Conservation (phyloP, 2,888 invertebrate species). For the Eupithecia centaureata region DNA sequence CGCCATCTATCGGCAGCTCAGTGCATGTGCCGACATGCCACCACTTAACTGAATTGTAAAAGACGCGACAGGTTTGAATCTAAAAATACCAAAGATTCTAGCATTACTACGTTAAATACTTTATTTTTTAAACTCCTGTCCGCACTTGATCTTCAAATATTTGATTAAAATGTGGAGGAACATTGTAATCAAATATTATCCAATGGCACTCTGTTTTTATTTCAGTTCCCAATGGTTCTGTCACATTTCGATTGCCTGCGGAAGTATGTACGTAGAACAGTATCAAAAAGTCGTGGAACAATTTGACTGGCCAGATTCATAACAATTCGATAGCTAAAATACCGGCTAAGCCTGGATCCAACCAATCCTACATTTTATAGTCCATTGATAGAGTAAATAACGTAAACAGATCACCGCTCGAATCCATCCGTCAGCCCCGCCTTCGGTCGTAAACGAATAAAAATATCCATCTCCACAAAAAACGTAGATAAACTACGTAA, state of each 20-base stretch:
- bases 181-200: not conserved
- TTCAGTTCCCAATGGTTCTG: not conserved
- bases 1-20: not conserved
- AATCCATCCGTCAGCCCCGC: slow-evolving; percentile 41
- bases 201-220: too few relatives aligned
- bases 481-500: slow-evolving; percentile 47
- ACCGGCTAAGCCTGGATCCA: not conserved
- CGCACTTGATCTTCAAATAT: too few relatives aligned
- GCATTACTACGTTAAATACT: too few relatives aligned
- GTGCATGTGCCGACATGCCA: not conserved
- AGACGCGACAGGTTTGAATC: not conserved
- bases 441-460: slow-evolving; percentile 41
- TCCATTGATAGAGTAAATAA: slow-evolving; percentile 39
- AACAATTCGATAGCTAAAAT: not conserved
- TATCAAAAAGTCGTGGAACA: not conserved
- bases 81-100: too few relatives aligned
- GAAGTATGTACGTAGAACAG: not conserved
- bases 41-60: not conserved
- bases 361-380: slow-evolving; percentile 24
- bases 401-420: slow-evolving; percentile 30
- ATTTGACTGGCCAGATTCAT: not conserved
- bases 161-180: not conserved
- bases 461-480: slow-evolving; percentile 34
- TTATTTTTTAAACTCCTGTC: too few relatives aligned
- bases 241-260: not conserved